Percentiles rank a stretch among this genome's conserved stretches.
These are phyloP conservation scores for Phalacrocorax carbo DNA, from an alignment of 2,113 vertebrate species.

Conservation along the genomic window DNA sequence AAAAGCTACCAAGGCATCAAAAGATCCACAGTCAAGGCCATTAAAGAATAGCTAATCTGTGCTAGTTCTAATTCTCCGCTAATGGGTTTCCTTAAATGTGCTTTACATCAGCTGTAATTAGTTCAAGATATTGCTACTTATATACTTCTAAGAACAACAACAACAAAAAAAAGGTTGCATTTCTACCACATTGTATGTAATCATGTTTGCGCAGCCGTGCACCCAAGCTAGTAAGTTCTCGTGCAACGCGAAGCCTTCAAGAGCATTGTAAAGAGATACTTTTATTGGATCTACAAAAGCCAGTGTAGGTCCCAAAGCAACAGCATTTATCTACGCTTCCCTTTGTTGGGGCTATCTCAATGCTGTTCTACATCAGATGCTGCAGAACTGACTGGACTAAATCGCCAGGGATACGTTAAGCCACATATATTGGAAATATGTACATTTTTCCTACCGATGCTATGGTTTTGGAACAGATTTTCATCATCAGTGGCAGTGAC, in stretches of 20 bases:
- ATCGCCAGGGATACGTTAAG: neutral
- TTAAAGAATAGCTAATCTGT: constrained; percentile 64
- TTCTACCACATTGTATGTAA: neutral
- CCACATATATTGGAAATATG: neutral
- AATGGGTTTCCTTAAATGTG: constrained; percentile 69
- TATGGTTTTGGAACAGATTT: neutral
- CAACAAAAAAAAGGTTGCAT: neutral
- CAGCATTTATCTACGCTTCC: neutral
- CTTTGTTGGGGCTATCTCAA: neutral
- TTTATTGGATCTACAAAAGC: neutral
- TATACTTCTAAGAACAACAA: constrained; percentile 24
- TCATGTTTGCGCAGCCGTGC: neutral
- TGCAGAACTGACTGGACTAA: neutral
- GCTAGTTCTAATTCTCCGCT: constrained; percentile 64
- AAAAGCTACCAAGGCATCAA: constrained; percentile 59
- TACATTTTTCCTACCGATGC: neutral
- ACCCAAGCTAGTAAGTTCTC: neutral
- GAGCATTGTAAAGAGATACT: neutral
- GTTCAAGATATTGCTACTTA: constrained; percentile 61
- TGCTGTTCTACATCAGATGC: neutral
- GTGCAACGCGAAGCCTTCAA: neutral
- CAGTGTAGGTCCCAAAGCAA: neutral
- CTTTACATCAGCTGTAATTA: constrained; percentile 57
- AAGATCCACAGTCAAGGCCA: constrained; percentile 53
- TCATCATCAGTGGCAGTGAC: neutral